Base-by-base conservation (phyloP, 1,140 invertebrate genomes). In the Microplitis demolitor region DNA sequence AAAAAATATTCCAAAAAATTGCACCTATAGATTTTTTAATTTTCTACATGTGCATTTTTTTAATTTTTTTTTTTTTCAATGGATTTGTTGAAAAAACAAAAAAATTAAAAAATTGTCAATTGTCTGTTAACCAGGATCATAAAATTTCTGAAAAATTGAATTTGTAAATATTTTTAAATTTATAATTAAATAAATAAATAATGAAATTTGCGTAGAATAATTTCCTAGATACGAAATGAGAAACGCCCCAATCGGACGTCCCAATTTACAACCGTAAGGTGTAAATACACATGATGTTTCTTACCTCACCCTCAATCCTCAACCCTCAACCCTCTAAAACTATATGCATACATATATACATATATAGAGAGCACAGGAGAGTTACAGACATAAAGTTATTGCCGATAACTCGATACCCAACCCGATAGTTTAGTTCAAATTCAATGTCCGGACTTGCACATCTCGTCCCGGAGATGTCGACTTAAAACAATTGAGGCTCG, bases 401-500 rank as follows among this genome's bases (percentile, higher is more conserved):
- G 39, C 31, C 50, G 81, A 85, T 83, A 84, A 86, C 81, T 80
- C 80, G 80, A 84, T 85, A 80, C 77, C 78, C 77, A 71, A 69
- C 70, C 72, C 71, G 71, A 86, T 85, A 85, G 83, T 84, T 86
- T 85, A 84, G 82, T 86, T 81, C 83, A 87, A 86, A 87, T 87
- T 86, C 83, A 83, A 87, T 87, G 84, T 87, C 86, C 86, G 85
- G 82, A 72, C 58, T 34, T 71, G 16, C 50, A 58, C 16, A 14
- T n/a, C 37, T 39, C 37, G 64, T 61, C 56, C 69, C 82, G 83
- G 82, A 84, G 84, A 87, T 84, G 84, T 83, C 83, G 84, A 85
- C 82, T 85, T 87, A 87, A 87, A 87, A 87, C 85, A 87, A 87
- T 87, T 86, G 84, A 80, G 70, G 78, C 76, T 77, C 77, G 74